These are phyloP conservation scores for Itoplectis maculator DNA, from an alignment of 2,888 invertebrate genomes.

Conservation along the genomic window DNA sequence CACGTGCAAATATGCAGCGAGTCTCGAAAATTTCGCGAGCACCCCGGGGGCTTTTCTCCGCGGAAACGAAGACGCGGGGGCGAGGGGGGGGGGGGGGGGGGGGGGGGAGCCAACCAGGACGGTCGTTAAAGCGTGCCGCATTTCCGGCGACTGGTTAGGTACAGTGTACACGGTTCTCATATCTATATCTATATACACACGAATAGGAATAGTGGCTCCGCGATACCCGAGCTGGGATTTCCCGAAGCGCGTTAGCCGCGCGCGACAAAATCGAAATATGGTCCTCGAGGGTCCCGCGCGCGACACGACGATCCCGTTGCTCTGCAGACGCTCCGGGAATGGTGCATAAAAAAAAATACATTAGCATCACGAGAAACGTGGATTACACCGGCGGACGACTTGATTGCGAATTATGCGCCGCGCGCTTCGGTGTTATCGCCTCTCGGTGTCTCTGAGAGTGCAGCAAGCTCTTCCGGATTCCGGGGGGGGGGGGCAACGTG, in stretches of 20 bases:
- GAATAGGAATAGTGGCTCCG: neutral
- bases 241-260: slow-evolving; percentile 12
- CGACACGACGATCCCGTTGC: neutral
- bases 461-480: too few species aligned
- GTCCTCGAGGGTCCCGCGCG: neutral
- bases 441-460: neutral
- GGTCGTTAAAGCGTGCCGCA: slow-evolving; percentile 22
- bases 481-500: too few species aligned
- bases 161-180: neutral
- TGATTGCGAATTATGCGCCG: neutral
- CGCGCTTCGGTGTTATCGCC: neutral
- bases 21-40: slow-evolving; percentile 21
- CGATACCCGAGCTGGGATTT: slow-evolving; percentile 2
- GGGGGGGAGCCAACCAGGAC: neutral
- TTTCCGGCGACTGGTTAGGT: neutral
- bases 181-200: neutral
- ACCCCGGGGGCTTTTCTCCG: slow-evolving; percentile 11
- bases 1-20: slow-evolving; percentile 4
- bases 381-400: neutral
- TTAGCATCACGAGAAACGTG: slow-evolving; percentile 2
- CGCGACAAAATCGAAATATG: slow-evolving; percentile 17
- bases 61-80: neutral
- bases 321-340: neutral
- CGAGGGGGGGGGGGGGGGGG: neutral
- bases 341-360: slow-evolving; percentile 7